Conservation (phyloP, 1,140 invertebrate species). For the Melanaphis sacchari region DNA sequence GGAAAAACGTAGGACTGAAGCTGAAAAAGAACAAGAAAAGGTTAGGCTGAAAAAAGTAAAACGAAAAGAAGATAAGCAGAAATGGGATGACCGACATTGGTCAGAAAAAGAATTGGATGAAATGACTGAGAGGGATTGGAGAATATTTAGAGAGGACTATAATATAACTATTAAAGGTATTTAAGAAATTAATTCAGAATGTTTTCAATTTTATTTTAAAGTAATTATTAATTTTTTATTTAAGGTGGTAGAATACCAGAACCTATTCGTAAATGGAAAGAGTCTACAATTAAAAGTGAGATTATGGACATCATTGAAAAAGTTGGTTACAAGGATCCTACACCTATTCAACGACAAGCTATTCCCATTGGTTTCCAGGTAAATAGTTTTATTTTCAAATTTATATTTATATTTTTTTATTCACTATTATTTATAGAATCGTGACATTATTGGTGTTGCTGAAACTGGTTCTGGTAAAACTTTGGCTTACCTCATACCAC, state of each 20-base stretch:
- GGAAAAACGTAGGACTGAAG: conserved; percentile 93
- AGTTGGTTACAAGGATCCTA: conserved; percentile 97
- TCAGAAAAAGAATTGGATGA: conserved; percentile 91
- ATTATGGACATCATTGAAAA: conserved; percentile 94
- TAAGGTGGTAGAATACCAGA: conserved; percentile 91
- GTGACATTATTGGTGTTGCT: conserved; percentile 99
- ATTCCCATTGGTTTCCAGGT: conserved; percentile 94
- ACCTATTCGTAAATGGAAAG: conserved; percentile 94
- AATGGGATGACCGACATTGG: conserved; percentile 99
- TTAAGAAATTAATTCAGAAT: background rate
- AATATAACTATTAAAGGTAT: conserved; percentile 96
- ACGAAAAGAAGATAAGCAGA: conserved; percentile 96
- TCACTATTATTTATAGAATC: conserved; percentile 73
- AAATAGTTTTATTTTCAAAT: conserved; percentile 55
- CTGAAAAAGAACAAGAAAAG: conserved; percentile 98
- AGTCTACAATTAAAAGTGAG: conserved; percentile 89
- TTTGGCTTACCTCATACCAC: conserved; percentile 95
- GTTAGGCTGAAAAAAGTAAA: conserved; percentile 92
- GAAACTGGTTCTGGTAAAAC: conserved; percentile 99
- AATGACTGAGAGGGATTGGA: conserved; percentile 99
- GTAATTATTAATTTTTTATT: conserved; percentile 56
- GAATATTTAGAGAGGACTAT: conserved; percentile 99
- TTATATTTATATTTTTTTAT: background rate
- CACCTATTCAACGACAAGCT: conserved; percentile 98
- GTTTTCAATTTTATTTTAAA: conserved; percentile 26